Percentiles rank a stretch among this genome's conserved stretches.
phyloP scores from a whole-genome alignment of 2,888 invertebrate genomes.

The Autographa gamma region DNA sequence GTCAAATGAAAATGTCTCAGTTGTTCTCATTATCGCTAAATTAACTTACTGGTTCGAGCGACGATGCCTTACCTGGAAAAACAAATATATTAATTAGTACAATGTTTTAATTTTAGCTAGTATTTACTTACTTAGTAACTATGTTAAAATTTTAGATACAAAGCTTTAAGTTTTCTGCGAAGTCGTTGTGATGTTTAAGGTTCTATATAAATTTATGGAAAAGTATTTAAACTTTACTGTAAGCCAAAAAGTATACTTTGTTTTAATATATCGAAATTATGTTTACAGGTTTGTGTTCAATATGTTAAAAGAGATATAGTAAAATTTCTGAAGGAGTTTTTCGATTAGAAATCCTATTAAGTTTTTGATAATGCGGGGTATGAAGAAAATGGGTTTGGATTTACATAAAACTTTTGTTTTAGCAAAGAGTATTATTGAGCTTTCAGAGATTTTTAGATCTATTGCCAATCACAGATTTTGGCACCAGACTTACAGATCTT shows the following conservation, averaged over 20 bases:
- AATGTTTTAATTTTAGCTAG: background rate
- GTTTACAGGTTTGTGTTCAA: too few relatives aligned
- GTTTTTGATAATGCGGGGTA: too few relatives aligned
- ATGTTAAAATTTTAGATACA: background rate
- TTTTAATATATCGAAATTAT: too few relatives aligned
- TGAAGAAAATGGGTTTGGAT: too few relatives aligned
- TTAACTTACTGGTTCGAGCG: constrained; percentile 30
- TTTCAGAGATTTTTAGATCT: constrained; percentile 8
- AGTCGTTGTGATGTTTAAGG: too few relatives aligned
- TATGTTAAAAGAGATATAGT: too few relatives aligned
- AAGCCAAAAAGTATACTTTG: too few relatives aligned
- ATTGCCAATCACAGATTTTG: constrained; percentile 41
- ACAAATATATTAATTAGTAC: constrained; percentile 30
- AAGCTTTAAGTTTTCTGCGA: background rate
- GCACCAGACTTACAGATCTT: constrained; percentile 8
- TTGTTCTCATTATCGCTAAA: constrained; percentile 27
- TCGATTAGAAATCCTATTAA: too few relatives aligned
- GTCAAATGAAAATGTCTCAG: constrained; percentile 29
- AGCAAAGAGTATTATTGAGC: background rate
- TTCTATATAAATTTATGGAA: too few relatives aligned
- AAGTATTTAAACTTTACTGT: too few relatives aligned
- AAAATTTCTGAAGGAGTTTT: too few relatives aligned
- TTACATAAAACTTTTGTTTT: background rate
- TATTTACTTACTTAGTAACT: too few relatives aligned
- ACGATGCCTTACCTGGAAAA: constrained; percentile 37